These are phyloP conservation scores for Hydropsyche tenuis DNA, from an alignment of 1,140 invertebrate species.

Conservation along the genomic window DNA sequence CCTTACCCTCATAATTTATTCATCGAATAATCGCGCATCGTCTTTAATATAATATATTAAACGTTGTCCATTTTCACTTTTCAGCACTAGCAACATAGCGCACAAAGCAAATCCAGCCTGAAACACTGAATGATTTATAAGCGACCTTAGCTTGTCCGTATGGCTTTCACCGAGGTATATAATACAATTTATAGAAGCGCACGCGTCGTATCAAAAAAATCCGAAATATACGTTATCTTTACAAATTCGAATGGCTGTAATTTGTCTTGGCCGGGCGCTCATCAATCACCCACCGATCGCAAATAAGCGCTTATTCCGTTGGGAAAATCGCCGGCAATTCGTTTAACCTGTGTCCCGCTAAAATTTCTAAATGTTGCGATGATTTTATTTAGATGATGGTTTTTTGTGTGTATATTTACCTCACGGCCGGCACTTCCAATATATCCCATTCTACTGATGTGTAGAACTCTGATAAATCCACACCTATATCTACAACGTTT, in stretches of 20 bases:
- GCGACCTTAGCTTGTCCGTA: not conserved
- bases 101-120: not conserved
- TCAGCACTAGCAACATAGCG: too few relatives aligned
- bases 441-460: constrained; percentile 99
- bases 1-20: too few relatives aligned
- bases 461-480: constrained; percentile 94
- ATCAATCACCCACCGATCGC: constrained; percentile 5
- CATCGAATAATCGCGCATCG: too few relatives aligned
- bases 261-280: constrained; percentile 14
- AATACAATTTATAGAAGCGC: too few relatives aligned
- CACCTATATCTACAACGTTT: constrained; percentile 85
- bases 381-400: not conserved
- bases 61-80: too few relatives aligned
- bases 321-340: constrained; percentile 3
- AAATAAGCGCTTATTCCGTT: not conserved
- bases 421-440: constrained; percentile 90
- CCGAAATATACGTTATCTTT: constrained; percentile 5
- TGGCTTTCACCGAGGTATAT: too few relatives aligned
- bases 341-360: too few relatives aligned
- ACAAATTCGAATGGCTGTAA: not conserved
- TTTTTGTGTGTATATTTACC: constrained; percentile 59
- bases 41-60: too few relatives aligned
- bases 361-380: not conserved
- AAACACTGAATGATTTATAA: constrained; percentile 21
- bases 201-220: not conserved